These are phyloP conservation scores for Tetragnatha versicolor DNA, from an alignment of 1,140 invertebrate genomes.

Conservation along the genomic window DNA sequence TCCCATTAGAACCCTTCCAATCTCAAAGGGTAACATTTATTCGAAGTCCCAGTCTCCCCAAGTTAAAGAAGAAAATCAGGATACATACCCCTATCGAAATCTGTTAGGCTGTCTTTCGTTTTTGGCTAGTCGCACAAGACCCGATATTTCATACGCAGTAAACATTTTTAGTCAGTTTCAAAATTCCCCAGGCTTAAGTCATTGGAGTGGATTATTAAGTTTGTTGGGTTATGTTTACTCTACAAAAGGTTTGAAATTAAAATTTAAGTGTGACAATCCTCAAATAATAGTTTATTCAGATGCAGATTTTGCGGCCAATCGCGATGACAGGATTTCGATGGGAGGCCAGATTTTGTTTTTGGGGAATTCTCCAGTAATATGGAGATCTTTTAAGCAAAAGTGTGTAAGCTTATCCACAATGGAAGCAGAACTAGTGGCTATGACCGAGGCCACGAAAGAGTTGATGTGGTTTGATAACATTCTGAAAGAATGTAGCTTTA, in stretches of 20 bases:
- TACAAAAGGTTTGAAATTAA: not conserved
- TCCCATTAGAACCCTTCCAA: not conserved
- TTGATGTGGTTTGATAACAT: slow-evolving; percentile 58
- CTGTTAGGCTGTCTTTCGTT: not conserved
- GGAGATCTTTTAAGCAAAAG: slow-evolving; percentile 60
- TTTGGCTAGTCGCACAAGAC: slow-evolving; percentile 3
- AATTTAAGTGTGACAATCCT: not conserved
- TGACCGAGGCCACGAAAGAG: slow-evolving; percentile 62
- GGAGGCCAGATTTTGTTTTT: slow-evolving; percentile 48
- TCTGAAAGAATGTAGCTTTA: slow-evolving; percentile 1
- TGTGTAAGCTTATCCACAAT: slow-evolving; percentile 60
- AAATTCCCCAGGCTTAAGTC: not conserved
- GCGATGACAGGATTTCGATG: slow-evolving; percentile 51
- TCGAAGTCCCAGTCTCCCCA: not conserved
- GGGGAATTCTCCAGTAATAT: slow-evolving; percentile 56
- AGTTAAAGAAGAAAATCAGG: not conserved
- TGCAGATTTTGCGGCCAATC: slow-evolving; percentile 37
- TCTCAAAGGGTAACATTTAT: not conserved
- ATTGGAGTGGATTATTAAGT: not conserved
- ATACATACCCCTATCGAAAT: not conserved
- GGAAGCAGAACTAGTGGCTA: slow-evolving; percentile 63
- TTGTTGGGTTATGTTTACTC: not conserved
- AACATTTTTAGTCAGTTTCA: slow-evolving; percentile 5
- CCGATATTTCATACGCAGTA: slow-evolving; percentile 13
- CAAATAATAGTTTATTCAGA: not conserved